These are phyloP conservation scores for Mesorhabditis spiculigera DNA, from an alignment of 2,888 invertebrate genomes.

Conservation along the genomic window DNA sequence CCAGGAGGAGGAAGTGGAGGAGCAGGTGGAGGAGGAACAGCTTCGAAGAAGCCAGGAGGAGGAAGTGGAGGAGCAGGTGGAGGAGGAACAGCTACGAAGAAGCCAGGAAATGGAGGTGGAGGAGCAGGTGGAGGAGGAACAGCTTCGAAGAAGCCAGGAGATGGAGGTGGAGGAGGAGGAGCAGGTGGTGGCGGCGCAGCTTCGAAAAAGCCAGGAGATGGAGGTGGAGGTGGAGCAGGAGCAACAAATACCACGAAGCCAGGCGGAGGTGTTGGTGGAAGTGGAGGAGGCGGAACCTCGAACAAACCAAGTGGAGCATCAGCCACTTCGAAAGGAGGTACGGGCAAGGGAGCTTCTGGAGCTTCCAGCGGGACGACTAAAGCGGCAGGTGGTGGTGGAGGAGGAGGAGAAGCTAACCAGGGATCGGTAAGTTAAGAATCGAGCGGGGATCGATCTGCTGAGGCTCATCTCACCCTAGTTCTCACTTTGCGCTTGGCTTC, in stretches of 20 bases:
- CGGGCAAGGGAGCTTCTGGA: neutral
- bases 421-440: too few relatives aligned
- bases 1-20: neutral
- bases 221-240: neutral
- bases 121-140: neutral
- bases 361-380: neutral
- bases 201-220: neutral
- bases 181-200: neutral
- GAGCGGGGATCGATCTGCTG: too few relatives aligned
- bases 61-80: neutral
- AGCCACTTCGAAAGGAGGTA: neutral
- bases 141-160: neutral
- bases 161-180: constrained; percentile 2
- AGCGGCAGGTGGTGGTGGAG: neutral
- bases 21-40: neutral
- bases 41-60: neutral
- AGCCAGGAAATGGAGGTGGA: neutral
- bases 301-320: neutral
- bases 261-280: neutral
- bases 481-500: too few relatives aligned
- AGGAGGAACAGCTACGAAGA: neutral
- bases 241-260: too few relatives aligned
- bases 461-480: too few relatives aligned
- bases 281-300: neutral
- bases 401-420: neutral